Percentiles rank a stretch among this genome's conserved stretches.
These are phyloP conservation scores for Noctuana brunneofusca DNA, from an alignment of 2,888 invertebrate species.

Conservation along the genomic window DNA sequence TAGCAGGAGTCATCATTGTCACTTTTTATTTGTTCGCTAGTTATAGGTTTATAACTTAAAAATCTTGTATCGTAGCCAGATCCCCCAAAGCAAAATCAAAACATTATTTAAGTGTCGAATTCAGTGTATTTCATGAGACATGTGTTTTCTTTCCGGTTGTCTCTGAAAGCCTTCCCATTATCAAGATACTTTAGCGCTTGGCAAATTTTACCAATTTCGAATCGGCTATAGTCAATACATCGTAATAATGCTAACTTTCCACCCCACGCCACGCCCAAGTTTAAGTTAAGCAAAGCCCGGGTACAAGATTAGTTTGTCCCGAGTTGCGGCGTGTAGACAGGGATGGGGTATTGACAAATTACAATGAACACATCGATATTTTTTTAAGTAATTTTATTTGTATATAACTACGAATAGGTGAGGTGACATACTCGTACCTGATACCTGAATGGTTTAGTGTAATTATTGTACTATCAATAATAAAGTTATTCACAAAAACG, in stretches of 20 bases:
- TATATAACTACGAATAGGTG: background rate
- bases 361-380: background rate
- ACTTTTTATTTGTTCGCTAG: no score
- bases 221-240: background rate
- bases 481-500: no score
- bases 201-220: background rate
- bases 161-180: background rate
- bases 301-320: slow-evolving; percentile 12
- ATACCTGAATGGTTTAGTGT: no score
- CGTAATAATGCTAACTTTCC: background rate
- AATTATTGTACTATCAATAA: no score
- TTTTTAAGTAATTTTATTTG: background rate
- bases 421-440: no score
- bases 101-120: no score
- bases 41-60: no score
- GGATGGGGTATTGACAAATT: background rate
- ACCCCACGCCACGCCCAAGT: background rate
- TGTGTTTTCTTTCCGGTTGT: no score
- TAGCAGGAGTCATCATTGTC: no score
- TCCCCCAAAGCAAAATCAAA: no score
- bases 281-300: slow-evolving; percentile 8
- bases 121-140: no score
- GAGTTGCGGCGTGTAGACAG: slow-evolving; percentile 1
- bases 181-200: background rate
- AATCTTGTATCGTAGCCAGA: no score